Evolutionary conservation across 2,797 vertebrate species (phyloP), one percentile per base, ranked within the genome.

Genomic region (Sorex maritimensis): DNA sequence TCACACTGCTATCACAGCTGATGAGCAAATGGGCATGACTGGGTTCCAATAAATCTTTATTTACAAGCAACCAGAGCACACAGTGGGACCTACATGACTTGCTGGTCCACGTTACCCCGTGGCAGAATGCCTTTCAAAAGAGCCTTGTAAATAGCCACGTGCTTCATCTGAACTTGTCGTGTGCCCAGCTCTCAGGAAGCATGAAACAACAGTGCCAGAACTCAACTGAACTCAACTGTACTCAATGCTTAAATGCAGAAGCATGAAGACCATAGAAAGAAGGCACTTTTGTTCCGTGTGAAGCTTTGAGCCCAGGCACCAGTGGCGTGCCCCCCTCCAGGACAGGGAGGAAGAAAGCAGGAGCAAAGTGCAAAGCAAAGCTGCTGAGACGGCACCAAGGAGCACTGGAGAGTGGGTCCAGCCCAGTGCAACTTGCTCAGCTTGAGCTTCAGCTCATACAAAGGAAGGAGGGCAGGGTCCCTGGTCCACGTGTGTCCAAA

Each of bases 151-250:
- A 92, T 87, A 63, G 67, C 81, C 86, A 85, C 13, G 72, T 13
- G 79, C 74, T 75, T 94, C 46, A 72, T 52, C 26, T 71, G 41
- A 95, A 92, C 38, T 52, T 55, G 72, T 49, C 63, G 7, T 6
- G 77, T 61, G 81, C 68, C 83, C 67, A 77, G 73, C 10, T 71
- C 95, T 95, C 84, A 74, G 63, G 71, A 84, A 91, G 72, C 81
- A 93, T 82, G 86, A 94, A 91, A 44, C 49, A 77, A 8, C 88
- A 93, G 93, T 41, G 90, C 72, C 55, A 91, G 90, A 30, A 67
- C 28, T 14, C 30, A 88, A 83, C 81, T n/a, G 15, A 30, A 67
- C 28, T 14, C 30, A 88, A 83, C 81, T n/a, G 15, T 58, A 65
- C 38, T 91, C 49, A 80, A 61, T 21, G 73, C 55, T 78, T 68